These are phyloP conservation scores for Pao palembangensis DNA, from an alignment of 2,113 vertebrate genomes.

Conservation along the genomic window DNA sequence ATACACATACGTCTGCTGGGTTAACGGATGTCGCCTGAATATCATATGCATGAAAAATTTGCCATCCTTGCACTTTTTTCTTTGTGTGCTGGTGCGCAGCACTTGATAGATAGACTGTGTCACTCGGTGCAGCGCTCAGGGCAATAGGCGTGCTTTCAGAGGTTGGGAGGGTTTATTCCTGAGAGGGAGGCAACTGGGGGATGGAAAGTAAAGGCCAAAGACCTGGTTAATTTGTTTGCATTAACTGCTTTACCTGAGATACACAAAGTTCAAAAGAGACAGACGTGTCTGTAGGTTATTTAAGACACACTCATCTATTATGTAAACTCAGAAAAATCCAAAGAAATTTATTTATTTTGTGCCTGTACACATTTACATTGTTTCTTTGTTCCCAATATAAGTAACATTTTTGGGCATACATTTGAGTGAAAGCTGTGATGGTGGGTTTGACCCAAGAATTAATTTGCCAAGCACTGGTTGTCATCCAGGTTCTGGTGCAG, in stretches of 20 bases:
- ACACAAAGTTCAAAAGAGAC: conserved; percentile 11
- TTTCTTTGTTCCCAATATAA: no score
- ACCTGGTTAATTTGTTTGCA: conserved; percentile 29
- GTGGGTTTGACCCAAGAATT: no score
- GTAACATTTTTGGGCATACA: no score
- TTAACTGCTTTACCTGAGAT: conserved; percentile 53
- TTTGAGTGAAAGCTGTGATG: no score
- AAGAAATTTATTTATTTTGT: no score
- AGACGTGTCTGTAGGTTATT: neutral
- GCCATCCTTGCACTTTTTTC: conserved; percentile 54
- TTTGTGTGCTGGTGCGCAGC: conserved; percentile 30
- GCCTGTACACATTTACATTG: no score
- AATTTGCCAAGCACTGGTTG: no score
- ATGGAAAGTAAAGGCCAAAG: conserved; percentile 40
- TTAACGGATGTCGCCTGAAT: conserved; percentile 41
- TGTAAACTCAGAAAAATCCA: conserved; percentile 11
- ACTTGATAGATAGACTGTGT: conserved; percentile 66
- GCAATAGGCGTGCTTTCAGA: conserved; percentile 38
- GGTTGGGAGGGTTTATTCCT: conserved; percentile 31
- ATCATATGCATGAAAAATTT: conserved; percentile 66
- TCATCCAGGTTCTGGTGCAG: no score
- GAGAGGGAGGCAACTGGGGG: conserved; percentile 33
- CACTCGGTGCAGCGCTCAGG: conserved; percentile 48
- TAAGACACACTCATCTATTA: conserved; percentile 11
- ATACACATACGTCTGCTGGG: conserved; percentile 21